These are phyloP conservation scores for Iselma pallidipennis DNA, from an alignment of 2,888 invertebrate species.

Conservation along the genomic window DNA sequence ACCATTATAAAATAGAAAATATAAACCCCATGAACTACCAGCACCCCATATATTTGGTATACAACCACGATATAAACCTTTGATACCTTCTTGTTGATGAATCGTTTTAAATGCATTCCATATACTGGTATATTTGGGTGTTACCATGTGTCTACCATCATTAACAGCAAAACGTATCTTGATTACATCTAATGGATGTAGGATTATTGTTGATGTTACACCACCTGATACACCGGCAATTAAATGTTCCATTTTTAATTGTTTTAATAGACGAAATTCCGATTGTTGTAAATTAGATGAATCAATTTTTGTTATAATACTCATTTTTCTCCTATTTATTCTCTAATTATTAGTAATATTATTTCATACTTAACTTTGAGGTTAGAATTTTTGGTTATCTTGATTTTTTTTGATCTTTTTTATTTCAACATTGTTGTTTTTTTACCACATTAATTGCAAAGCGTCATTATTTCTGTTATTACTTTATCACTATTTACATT, in stretches of 20 bases:
- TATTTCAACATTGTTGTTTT: too few species aligned
- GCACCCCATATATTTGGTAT: conserved; percentile 97
- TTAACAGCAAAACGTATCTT: conserved; percentile 99
- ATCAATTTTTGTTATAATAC: conserved; percentile 1
- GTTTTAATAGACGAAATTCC: conserved; percentile 54
- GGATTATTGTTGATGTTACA: conserved; percentile 86
- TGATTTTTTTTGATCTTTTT: too few species aligned
- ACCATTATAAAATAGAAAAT: conserved; percentile 94
- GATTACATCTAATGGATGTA: conserved; percentile 96
- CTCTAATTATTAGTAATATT: neutral
- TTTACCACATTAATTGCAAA: too few species aligned
- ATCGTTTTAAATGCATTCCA: conserved; percentile 82
- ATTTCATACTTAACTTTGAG: conserved; percentile 14
- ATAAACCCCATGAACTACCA: conserved; percentile 96
- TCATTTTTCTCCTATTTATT: conserved; percentile 13
- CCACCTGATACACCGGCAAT: conserved; percentile 96
- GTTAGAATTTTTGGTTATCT: conserved; percentile 7
- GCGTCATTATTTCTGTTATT: neutral
- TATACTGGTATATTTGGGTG: conserved; percentile 87
- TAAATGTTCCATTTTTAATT: conserved; percentile 90
- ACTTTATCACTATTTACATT: neutral
- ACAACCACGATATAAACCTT: conserved; percentile 95
- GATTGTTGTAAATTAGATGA: neutral
- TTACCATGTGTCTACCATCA: conserved; percentile 78
- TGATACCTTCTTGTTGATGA: conserved; percentile 80